These are phyloP conservation scores for Manis pentadactyla DNA, from an alignment of 2,797 vertebrate genomes.

Conservation along the genomic window DNA sequence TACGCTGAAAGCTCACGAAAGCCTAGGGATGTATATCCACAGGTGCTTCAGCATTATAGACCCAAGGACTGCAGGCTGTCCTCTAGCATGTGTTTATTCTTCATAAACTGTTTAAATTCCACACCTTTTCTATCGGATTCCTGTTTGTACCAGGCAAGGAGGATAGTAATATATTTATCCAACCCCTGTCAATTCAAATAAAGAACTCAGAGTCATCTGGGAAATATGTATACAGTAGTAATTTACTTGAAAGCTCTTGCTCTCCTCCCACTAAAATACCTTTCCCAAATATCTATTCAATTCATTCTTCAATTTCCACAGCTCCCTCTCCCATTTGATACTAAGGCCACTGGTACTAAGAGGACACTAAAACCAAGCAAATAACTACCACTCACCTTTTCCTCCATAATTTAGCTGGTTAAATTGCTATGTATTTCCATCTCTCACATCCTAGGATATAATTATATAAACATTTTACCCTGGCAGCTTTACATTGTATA, in stretches of 20 bases:
- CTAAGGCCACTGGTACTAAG: neutral
- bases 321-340: neutral
- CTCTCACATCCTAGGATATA: constrained; percentile 46
- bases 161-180: constrained; percentile 60
- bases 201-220: constrained; percentile 72
- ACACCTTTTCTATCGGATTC: constrained; percentile 22
- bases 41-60: neutral
- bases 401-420: constrained; percentile 33
- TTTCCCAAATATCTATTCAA: constrained; percentile 59
- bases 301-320: constrained; percentile 51
- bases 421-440: constrained; percentile 53
- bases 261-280: constrained; percentile 55
- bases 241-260: constrained; percentile 70
- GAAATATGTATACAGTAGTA: constrained; percentile 41
- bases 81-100: neutral
- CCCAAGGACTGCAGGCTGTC: neutral
- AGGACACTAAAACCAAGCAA: constrained; percentile 15
- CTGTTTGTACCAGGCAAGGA: constrained; percentile 52
- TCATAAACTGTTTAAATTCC: constrained; percentile 35
- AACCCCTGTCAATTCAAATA: constrained; percentile 54
- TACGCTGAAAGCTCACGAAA: neutral
- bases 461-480: constrained; percentile 81
- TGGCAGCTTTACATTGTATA: constrained; percentile 73
- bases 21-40: neutral
- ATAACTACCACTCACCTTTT: neutral